These are phyloP conservation scores for Scelioninae gen. 2 DNA, from an alignment of 2,888 invertebrate genomes.

Conservation along the genomic window DNA sequence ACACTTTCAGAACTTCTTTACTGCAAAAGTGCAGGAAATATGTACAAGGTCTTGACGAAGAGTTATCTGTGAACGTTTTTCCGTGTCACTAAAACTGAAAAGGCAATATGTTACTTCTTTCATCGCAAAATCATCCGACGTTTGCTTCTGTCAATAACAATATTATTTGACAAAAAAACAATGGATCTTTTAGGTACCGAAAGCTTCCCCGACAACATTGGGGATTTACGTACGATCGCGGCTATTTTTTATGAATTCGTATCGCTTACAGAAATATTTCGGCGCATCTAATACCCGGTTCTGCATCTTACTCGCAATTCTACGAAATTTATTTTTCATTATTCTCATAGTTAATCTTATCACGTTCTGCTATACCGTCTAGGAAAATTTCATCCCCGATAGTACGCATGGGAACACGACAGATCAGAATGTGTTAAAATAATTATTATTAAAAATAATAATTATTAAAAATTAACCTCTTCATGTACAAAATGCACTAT, in stretches of 20 bases:
- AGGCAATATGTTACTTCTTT: slow-evolving; percentile 58
- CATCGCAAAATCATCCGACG: slow-evolving; percentile 51
- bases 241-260: slow-evolving; percentile 9
- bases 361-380: not conserved
- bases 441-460: too few relatives aligned
- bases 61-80: slow-evolving; percentile 58
- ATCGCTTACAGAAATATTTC: slow-evolving; percentile 1
- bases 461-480: too few relatives aligned
- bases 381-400: not conserved
- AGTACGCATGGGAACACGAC: too few relatives aligned
- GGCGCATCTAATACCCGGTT: slow-evolving; percentile 17
- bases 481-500: too few relatives aligned
- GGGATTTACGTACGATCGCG: slow-evolving; percentile 26
- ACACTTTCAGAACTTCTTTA: slow-evolving; percentile 58
- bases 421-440: too few relatives aligned
- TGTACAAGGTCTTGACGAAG: slow-evolving; percentile 56
- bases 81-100: slow-evolving; percentile 57
- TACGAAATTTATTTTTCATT: slow-evolving; percentile 32
- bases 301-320: slow-evolving; percentile 10
- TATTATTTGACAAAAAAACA: slow-evolving; percentile 47
- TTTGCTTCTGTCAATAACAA: slow-evolving; percentile 56
- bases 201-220: slow-evolving; percentile 9
- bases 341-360: slow-evolving; percentile 17
- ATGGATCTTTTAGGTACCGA: slow-evolving; percentile 16
- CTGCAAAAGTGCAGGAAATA: slow-evolving; percentile 49